These are phyloP conservation scores for Craseonycteris thonglongyai DNA, from an alignment of 2,113 vertebrate genomes.

Conservation along the genomic window DNA sequence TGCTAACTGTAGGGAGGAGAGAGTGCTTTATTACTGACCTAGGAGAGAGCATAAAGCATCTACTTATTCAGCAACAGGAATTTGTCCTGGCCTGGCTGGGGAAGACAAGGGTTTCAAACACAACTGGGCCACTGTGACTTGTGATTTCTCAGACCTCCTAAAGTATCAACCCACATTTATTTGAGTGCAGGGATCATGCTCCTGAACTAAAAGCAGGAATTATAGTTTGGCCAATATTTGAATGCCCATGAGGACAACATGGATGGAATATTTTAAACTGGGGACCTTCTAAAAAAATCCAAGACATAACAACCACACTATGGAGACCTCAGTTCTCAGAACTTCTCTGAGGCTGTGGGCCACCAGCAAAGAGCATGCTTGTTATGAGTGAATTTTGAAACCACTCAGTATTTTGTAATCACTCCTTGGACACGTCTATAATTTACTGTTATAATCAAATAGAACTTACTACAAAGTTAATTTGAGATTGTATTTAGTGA, in stretches of 20 bases:
- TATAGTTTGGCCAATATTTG: background rate
- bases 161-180: background rate
- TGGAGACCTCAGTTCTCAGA: background rate
- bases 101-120: background rate
- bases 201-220: background rate
- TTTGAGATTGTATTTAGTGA: slow-evolving; percentile 66
- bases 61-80: background rate
- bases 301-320: background rate
- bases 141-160: background rate
- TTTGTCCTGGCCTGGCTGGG: background rate
- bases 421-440: background rate
- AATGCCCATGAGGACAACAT: background rate
- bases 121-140: background rate
- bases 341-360: background rate
- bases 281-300: background rate
- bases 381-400: slow-evolving; percentile 7
- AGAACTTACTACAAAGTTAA: slow-evolving; percentile 52
- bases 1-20: background rate
- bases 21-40: background rate
- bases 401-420: background rate
- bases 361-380: background rate
- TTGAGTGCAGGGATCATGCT: background rate
- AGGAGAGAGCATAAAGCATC: background rate
- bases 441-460: slow-evolving; percentile 44
- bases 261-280: background rate